Conservation (phyloP, 2,888 invertebrate genomes). For the Philonicus albiceps region DNA sequence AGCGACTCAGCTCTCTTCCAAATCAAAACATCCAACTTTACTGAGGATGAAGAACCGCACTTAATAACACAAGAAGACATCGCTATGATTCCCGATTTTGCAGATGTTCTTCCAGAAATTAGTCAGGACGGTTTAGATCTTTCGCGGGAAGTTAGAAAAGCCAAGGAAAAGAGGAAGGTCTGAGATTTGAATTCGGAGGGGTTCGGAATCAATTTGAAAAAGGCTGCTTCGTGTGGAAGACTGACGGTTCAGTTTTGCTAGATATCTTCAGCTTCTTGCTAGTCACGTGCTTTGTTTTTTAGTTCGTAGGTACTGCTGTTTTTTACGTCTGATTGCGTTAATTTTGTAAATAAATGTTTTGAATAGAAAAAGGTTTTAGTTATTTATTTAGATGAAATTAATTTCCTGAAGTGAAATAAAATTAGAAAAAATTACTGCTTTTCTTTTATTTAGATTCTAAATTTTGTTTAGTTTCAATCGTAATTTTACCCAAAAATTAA, state of each 20-base stretch:
- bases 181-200: background rate
- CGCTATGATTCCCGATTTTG: slow-evolving; percentile 54
- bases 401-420: background rate
- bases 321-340: background rate
- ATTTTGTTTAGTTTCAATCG: no score
- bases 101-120: slow-evolving; percentile 53
- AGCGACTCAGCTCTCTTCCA: slow-evolving; percentile 62
- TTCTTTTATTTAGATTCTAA: no score
- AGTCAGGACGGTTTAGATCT: background rate
- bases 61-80: slow-evolving; percentile 54
- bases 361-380: background rate
- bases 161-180: background rate
- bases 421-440: no score
- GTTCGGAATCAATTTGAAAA: background rate
- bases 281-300: background rate
- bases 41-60: slow-evolving; percentile 54
- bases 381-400: background rate
- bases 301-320: background rate
- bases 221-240: background rate
- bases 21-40: slow-evolving; percentile 57
- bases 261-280: background rate
- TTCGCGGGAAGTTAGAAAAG: background rate
- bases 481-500: no score
- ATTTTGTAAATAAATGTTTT: background rate
- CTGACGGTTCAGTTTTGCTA: background rate